Conservation (phyloP, 2,888 invertebrate genomes). For the Melanophora roralis region DNA sequence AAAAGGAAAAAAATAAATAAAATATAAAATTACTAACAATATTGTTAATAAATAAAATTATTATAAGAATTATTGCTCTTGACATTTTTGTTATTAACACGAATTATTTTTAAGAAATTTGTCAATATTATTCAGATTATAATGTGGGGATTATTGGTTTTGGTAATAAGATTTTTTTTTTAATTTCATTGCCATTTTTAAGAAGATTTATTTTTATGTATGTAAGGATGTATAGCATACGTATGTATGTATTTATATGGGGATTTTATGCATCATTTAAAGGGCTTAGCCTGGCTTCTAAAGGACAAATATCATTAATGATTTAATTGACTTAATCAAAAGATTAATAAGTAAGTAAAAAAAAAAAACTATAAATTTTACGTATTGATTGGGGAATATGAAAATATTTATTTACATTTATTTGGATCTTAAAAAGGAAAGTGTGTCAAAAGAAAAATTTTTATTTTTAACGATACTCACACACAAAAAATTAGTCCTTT, state of each 20-base stretch:
- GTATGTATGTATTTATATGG: too few species aligned
- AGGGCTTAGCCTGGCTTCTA: not conserved
- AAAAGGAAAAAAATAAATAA: not conserved
- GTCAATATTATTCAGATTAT: slow-evolving; percentile 51
- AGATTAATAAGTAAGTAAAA: too few species aligned
- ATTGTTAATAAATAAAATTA: slow-evolving; percentile 48
- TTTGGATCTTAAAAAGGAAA: too few species aligned
- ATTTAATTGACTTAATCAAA: too few species aligned
- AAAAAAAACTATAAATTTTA: too few species aligned
- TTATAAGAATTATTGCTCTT: slow-evolving; percentile 40
- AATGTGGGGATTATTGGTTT: not conserved
- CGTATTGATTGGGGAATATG: too few species aligned
- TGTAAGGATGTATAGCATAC: not conserved
- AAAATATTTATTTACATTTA: too few species aligned
- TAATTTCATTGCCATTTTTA: slow-evolving; percentile 1
- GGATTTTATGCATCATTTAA: not conserved
- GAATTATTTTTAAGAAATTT: slow-evolving; percentile 54
- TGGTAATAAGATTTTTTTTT: not conserved
- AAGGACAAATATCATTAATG: too few species aligned
- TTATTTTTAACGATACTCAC: too few species aligned
- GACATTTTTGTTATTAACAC: slow-evolving; percentile 39
- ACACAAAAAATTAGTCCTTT: too few species aligned
- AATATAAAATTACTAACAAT: slow-evolving; percentile 33
- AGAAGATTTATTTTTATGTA: not conserved
- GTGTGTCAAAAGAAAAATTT: too few species aligned